Base-by-base conservation (phyloP, 2,113 vertebrate species). In the Toxostoma redivivum region DNA sequence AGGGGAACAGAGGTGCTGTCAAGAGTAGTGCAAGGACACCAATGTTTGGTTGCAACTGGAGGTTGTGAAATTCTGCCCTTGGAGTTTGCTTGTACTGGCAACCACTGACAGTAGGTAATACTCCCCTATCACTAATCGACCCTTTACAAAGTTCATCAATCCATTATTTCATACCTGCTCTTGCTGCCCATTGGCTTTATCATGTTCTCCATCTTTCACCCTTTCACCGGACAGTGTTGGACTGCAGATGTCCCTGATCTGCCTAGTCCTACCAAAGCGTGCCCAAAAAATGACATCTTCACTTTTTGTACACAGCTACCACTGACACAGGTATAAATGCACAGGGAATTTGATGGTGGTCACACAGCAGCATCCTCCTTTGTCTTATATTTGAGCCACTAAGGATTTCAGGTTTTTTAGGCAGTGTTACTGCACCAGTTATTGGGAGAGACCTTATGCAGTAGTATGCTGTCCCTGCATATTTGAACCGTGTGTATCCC, bases 11-110 rank as follows among this genome's bases (percentile, higher is more conserved):
- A 66, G 24, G 12, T 62, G 23, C 33, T 73, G 37, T 30, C 44
- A 65, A 71, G 37, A 28, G 77, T 40, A 65, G 22, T 0, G 5
- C 1, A 17, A 70, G 28, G 17, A 70, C 0, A 0, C 11, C 3
- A 2, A 10, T 14, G 12, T 45, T 45, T 27, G 44, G 40, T 19
- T 23, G 38, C 56, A 93, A 0, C 31, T 53, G 33, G 31, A 77
- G 40, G 28, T 19, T 78, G 42, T 53, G 51, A 78, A 78, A 84
- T 33, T 5, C 2, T 70, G 56, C 78, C 23, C 35, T 37, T 20
- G 38, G 28, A 57, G n/a, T 45, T 19, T 69, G 47, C 51, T 71
- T 50, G 21, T 50, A 33, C 25, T 57, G 73, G 73, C 31, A 89
- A 70, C 25, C 30, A 38, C 53, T 64, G 51, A 31, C 51, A 62